phyloP scores from a whole-genome alignment of 2,113 vertebrate species.

The Aegithalos caudatus region DNA sequence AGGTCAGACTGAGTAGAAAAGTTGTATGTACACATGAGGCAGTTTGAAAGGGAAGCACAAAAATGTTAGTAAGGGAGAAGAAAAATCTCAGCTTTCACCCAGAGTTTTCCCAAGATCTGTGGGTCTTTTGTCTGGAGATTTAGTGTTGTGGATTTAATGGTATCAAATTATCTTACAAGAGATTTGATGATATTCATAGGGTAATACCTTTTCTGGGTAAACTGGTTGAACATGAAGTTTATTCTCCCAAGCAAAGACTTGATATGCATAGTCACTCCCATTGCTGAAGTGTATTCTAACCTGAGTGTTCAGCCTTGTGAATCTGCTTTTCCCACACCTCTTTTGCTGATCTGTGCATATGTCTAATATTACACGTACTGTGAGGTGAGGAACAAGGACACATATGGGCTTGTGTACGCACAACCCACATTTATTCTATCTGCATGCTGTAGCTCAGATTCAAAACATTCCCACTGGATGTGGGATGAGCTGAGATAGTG shows the following conservation, averaged over 20 bases:
- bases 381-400: conserved; percentile 12
- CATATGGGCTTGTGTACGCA: neutral
- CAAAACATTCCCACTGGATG: neutral
- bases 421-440: neutral
- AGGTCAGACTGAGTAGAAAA: neutral
- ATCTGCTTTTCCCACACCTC: conserved; percentile 52
- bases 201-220: conserved; percentile 54
- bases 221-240: conserved; percentile 58
- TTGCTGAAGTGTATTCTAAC: neutral
- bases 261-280: conserved; percentile 33
- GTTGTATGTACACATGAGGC: rapidly evolving
- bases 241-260: conserved; percentile 27
- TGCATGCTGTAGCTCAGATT: neutral
- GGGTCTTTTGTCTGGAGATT: neutral
- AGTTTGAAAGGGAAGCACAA: neutral
- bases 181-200: neutral
- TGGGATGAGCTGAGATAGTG: neutral
- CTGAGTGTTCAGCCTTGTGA: conserved; percentile 1
- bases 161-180: conserved; percentile 41
- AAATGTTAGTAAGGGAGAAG: neutral
- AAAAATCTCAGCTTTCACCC: neutral
- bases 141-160: neutral
- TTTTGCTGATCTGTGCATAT: conserved; percentile 39
- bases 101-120: neutral
- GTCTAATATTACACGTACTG: neutral